A percentile compares a stretch with the other conserved stretches of the same genome.
These are phyloP conservation scores for Amblyteles armatorius DNA, from an alignment of 2,888 invertebrate species.

Conservation along the genomic window DNA sequence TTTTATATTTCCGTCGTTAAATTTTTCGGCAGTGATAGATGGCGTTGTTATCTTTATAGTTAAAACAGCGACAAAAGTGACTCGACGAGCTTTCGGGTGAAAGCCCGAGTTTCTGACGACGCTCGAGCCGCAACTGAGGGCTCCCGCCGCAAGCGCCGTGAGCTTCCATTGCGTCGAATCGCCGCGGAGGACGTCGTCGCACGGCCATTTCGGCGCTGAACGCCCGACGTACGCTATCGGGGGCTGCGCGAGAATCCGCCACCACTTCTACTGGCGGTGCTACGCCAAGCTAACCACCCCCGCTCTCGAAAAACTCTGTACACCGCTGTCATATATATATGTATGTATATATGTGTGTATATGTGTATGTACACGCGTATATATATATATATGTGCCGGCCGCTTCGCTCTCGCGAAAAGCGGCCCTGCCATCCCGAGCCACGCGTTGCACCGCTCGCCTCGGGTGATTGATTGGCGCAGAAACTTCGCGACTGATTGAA, in stretches of 20 bases:
- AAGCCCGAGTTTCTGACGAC: constrained; percentile 74
- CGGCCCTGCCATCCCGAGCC: constrained; percentile 19
- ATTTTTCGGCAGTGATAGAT: neutral
- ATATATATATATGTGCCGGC: constrained; percentile 26
- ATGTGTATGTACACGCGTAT: neutral
- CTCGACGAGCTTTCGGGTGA: constrained; percentile 73
- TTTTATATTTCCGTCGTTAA: neutral
- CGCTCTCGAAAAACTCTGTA: constrained; percentile 31
- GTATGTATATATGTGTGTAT: constrained; percentile 24
- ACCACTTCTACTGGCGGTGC: constrained; percentile 53
- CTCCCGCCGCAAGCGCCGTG: constrained; percentile 82
- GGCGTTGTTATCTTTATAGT: neutral
- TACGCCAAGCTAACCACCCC: constrained; percentile 37
- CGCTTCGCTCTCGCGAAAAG: constrained; percentile 37
- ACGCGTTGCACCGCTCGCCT: constrained; percentile 68
- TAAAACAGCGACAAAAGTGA: constrained; percentile 31
- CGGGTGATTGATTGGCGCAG: constrained; percentile 83
- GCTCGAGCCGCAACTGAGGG: constrained; percentile 84
- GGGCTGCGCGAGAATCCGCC: constrained; percentile 66
- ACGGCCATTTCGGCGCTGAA: constrained; percentile 69
- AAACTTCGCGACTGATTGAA: constrained; percentile 84
- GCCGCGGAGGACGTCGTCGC: constrained; percentile 73
- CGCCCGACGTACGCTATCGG: constrained; percentile 62
- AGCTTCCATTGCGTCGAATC: constrained; percentile 84
- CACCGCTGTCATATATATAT: constrained; percentile 2